A percentile compares a stretch with the other conserved stretches of the same genome.
Evolutionary conservation across 2,888 invertebrate species (phyloP).

Genomic region (Pandemis corylana): DNA sequence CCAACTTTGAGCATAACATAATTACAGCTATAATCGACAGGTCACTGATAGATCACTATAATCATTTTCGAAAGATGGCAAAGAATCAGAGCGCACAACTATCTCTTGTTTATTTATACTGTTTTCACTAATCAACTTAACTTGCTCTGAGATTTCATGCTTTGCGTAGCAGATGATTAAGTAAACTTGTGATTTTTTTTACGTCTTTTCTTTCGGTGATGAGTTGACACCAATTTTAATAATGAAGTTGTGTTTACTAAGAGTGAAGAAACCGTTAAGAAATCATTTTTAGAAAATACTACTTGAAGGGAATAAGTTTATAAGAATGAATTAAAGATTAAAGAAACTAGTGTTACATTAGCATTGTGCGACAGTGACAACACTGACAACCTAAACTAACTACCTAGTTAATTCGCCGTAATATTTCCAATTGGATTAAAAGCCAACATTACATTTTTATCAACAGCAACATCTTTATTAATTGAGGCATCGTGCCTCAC

Average conservation of each 20-base stretch:
- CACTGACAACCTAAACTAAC: not conserved
- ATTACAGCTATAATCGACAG: not conserved
- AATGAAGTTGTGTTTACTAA: not conserved
- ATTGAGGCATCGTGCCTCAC: conserved; percentile 28
- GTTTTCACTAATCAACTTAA: conserved; percentile 20
- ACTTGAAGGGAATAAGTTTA: not conserved
- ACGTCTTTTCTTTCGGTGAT: not conserved
- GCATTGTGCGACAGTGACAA: no score
- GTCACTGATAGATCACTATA: not conserved
- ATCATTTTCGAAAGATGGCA: conserved; percentile 6
- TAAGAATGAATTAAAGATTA: not conserved
- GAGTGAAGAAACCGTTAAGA: not conserved
- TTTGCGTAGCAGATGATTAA: conserved; percentile 4
- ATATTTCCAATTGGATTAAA: not conserved
- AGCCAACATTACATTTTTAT: conserved; percentile 27
- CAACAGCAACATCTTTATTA: conserved; percentile 33
- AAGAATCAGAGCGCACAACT: conserved; percentile 21
- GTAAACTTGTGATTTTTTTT: conserved; percentile 1
- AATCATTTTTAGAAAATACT: not conserved
- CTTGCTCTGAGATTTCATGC: conserved; percentile 2
- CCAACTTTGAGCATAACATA: not conserved
- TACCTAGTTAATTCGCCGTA: not conserved
- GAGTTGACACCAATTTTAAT: not conserved
- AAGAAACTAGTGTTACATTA: not conserved
- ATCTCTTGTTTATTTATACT: conserved; percentile 25